phyloP scores from a whole-genome alignment of 2,888 invertebrate genomes.

The Ypsolopha sequella region DNA sequence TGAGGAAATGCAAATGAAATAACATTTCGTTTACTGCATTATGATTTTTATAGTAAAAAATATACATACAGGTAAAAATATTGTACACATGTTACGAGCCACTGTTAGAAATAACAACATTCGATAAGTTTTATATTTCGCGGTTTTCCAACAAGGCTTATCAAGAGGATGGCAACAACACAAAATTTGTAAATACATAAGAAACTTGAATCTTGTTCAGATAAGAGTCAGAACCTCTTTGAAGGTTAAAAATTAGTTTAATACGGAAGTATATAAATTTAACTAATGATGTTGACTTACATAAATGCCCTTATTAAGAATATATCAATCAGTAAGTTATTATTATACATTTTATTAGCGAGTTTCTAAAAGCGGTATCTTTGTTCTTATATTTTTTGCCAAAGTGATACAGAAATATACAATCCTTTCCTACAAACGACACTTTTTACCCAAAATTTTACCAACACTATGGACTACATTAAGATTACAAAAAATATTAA shows the following conservation, averaged over 20 bases:
- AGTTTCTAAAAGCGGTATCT: neutral
- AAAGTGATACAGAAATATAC: neutral
- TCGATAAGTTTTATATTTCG: neutral
- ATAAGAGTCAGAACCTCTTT: too few species aligned
- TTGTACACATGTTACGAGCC: conserved; percentile 60
- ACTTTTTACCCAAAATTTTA: neutral
- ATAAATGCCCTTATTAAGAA: conserved; percentile 5
- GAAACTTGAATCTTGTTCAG: too few species aligned
- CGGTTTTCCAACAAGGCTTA: neutral
- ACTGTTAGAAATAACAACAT: conserved; percentile 22
- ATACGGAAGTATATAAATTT: neutral
- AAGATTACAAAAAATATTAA: neutral
- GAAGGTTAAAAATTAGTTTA: too few species aligned
- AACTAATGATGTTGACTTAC: conserved; percentile 2
- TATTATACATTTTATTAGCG: neutral
- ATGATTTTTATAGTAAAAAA: conserved; percentile 68
- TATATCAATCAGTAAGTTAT: neutral
- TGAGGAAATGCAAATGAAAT: conserved; percentile 34
- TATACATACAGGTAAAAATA: conserved; percentile 62
- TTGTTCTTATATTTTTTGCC: neutral
- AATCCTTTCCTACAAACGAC: neutral
- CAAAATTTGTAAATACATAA: too few species aligned
- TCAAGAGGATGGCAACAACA: neutral
- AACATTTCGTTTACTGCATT: conserved; percentile 48
- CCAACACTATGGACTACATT: neutral